Percentiles rank a stretch among this genome's conserved stretches.
Evolutionary conservation across 1,140 invertebrate genomes (phyloP).

Genomic region (Teleogryllus occipitalis): DNA sequence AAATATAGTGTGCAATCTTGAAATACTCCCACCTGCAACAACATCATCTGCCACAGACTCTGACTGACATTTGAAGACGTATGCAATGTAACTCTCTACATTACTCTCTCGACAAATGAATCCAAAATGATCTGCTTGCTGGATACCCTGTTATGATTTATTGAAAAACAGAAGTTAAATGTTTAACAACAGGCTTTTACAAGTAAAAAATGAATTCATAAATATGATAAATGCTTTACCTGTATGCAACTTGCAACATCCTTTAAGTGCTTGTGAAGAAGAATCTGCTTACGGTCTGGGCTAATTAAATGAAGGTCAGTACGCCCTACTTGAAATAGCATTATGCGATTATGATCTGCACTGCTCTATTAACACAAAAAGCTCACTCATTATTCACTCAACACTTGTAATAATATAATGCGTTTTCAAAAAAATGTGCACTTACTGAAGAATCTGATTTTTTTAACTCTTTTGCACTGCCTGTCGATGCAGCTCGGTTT

Average conservation of each 20-base stretch:
- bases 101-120: conserved; percentile 76
- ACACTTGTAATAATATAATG: neutral
- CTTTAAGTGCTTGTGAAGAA: conserved; percentile 76
- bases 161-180: neutral
- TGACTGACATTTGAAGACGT: conserved; percentile 85
- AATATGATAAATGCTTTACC: conserved; percentile 34
- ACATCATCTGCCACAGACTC: conserved; percentile 69
- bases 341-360: conserved; percentile 78
- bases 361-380: conserved; percentile 25
- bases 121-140: conserved; percentile 79
- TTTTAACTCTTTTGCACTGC: conserved; percentile 33
- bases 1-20: neutral
- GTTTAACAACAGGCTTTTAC: neutral
- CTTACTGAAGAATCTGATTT: conserved; percentile 21
- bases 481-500: conserved; percentile 40
- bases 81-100: conserved; percentile 64
- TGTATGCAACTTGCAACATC: conserved; percentile 85
- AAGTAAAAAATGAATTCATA: neutral
- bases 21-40: conserved; percentile 58
- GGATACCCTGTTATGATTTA: conserved; percentile 51
- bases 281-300: conserved; percentile 80
- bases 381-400: neutral
- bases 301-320: conserved; percentile 82
- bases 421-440: neutral
- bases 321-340: conserved; percentile 81